Evolutionary conservation across 1,140 invertebrate genomes (phyloP).

Genomic region (Apis laboriosa): DNA sequence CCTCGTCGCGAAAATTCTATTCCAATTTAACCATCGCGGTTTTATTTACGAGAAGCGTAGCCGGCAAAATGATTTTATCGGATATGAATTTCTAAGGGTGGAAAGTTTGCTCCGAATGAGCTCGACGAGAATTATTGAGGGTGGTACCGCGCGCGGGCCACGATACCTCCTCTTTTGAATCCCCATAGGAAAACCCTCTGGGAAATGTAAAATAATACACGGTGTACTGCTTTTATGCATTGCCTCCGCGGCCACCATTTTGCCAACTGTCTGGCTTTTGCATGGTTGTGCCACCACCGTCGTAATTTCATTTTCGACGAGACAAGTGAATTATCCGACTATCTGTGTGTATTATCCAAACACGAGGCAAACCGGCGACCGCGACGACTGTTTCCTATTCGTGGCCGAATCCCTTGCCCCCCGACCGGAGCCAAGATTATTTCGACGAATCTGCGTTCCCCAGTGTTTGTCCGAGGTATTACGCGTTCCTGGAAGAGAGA

Average conservation of each 20-base stretch:
- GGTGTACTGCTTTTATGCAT: slow-evolving; percentile 65
- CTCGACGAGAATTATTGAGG: slow-evolving; percentile 21
- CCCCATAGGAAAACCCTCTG: slow-evolving; percentile 51
- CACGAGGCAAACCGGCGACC: slow-evolving; percentile 28
- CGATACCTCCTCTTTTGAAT: slow-evolving; percentile 15
- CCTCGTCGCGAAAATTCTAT: slow-evolving; percentile 15
- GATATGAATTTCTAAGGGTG: slow-evolving; percentile 43
- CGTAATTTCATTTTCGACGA: slow-evolving; percentile 67
- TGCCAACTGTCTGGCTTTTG: slow-evolving; percentile 56
- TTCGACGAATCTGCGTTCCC: slow-evolving; percentile 55
- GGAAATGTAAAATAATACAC: slow-evolving; percentile 77
- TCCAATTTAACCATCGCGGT: background rate
- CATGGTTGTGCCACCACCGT: slow-evolving; percentile 50
- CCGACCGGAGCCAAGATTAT: slow-evolving; percentile 42
- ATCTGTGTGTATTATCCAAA: slow-evolving; percentile 67
- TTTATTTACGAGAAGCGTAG: slow-evolving; percentile 9
- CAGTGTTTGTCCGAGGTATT: slow-evolving; percentile 52
- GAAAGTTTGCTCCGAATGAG: background rate
- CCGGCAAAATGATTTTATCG: slow-evolving; percentile 28
- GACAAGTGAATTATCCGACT: slow-evolving; percentile 68
- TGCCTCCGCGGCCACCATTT: slow-evolving; percentile 55
- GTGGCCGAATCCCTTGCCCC: background rate
- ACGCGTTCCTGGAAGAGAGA: slow-evolving; percentile 15
- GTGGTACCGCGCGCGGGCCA: background rate
- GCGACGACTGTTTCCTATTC: slow-evolving; percentile 37